Base-by-base conservation (phyloP, 1,140 invertebrate species). In the Lithobius niger region DNA sequence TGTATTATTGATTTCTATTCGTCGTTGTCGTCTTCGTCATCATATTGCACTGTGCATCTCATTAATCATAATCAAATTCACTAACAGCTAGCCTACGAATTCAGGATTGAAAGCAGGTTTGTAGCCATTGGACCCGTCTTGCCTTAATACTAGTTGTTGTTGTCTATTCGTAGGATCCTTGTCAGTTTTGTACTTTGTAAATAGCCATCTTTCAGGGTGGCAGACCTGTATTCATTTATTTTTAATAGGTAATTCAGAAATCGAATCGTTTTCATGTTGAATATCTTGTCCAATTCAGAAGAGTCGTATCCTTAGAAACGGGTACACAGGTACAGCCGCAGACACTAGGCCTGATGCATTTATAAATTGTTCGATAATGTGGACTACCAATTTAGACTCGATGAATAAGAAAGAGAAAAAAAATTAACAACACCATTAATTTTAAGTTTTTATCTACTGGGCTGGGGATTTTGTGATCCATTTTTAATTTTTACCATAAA, bases 141-240 rank as follows among this genome's bases (percentile, higher is more conserved):
- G 48, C 48, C 48, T 50, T 50, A 50, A 24, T 50, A 50, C 16
- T 50, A 16, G 48, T 50, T 50, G 48, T 50, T 50, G 48, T 50
- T 26, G 25, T 26, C 27, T 26, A 50, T 50, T 50, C 24, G 21
- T 50, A 50, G 48, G 6, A 27, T 25, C 25, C 27, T 50, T 50
- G 48, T 50, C 24, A 50, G 48, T 50, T 50, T 50, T 50, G 48
- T 50, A 50, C 27, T 50, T 50, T 50, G 48, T 50, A 50, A 26
- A 50, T 50, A 50, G 25, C 48, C 48, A 50, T 27, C 19, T 25
- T 50, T 24, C 43, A 4, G 16, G 18, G 22, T 45, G 43, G 43
- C 43, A 45, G 22, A 18, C 43, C 22, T 45, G 43, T 45, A 45
- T 45, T 45, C 43, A 45, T 45, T 45, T n/a, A 45, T 45, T 45